Percentiles rank a stretch among this genome's conserved stretches.
Evolutionary conservation across 30 jellyfish, hydroid and myxozoan species (phyloP).

Genomic region (Aurelia coerulea): DNA sequence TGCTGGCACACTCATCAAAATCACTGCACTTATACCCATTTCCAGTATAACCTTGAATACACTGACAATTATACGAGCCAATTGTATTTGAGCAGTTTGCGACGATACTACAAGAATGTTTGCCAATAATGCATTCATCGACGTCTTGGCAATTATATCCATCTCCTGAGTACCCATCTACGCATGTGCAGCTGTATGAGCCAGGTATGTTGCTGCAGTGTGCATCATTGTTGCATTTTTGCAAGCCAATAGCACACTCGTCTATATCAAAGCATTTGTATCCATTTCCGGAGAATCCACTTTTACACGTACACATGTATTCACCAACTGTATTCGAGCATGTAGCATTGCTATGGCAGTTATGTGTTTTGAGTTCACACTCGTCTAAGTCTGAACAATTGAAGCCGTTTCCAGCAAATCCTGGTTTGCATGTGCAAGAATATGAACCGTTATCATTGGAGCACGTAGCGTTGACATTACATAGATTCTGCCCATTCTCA

Average conservation of each 20-base stretch:
- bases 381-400: neutral
- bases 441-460: conserved; percentile 24
- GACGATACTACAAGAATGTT: conserved; percentile 45
- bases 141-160: conserved; percentile 77
- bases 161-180: conserved; percentile 72
- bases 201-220: conserved; percentile 72
- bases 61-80: conserved; percentile 79
- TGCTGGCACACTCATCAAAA: neutral
- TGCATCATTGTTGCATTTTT: conserved; percentile 53
- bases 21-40: conserved; percentile 63
- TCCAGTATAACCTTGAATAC: conserved; percentile 75
- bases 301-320: conserved; percentile 39
- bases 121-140: conserved; percentile 61
- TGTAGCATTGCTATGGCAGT: conserved; percentile 30
- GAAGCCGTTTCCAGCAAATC: conserved; percentile 33
- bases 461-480: conserved; percentile 26
- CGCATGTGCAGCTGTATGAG: conserved; percentile 76
- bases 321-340: conserved; percentile 49
- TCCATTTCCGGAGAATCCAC: conserved; percentile 80
- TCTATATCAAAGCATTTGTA: conserved; percentile 53
- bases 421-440: conserved; percentile 13
- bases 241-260: conserved; percentile 50
- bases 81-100: conserved; percentile 60
- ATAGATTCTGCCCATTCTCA: neutral
- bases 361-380: conserved; percentile 22